These are phyloP conservation scores for Tadarida brasiliensis DNA, from an alignment of 2,797 vertebrate genomes.

Conservation along the genomic window DNA sequence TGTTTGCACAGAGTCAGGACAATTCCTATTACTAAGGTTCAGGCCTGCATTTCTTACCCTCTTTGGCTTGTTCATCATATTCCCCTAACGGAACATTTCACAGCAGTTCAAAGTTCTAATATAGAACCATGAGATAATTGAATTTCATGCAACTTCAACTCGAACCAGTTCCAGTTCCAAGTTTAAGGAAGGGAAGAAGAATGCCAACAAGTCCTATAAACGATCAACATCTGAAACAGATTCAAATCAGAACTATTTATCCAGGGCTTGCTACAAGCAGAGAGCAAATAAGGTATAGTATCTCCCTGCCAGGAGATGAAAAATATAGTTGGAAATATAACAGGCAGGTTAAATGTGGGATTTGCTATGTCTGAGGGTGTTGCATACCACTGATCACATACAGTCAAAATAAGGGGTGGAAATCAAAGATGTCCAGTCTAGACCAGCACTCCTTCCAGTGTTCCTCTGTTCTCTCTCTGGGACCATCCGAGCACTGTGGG, in stretches of 20 bases:
- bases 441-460: not conserved
- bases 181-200: conserved; percentile 62
- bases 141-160: conserved; percentile 67
- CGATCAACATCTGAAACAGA: conserved; percentile 74
- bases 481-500: not conserved
- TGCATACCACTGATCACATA: not conserved
- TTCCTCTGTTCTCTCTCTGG: not conserved
- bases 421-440: not conserved
- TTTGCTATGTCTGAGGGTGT: not conserved
- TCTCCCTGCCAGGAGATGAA: conserved; percentile 70
- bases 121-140: conserved; percentile 59
- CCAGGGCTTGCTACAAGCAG: conserved; percentile 61
- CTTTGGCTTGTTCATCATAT: not conserved
- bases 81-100: conserved; percentile 37
- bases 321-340: conserved; percentile 30
- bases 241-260: conserved; percentile 76
- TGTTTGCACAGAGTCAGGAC: not conserved
- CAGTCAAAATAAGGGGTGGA: not conserved
- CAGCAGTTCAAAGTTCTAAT: conserved; percentile 31
- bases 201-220: conserved; percentile 73
- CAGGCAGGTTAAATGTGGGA: conserved; percentile 62
- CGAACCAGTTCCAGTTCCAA: conserved; percentile 65
- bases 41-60: not conserved
- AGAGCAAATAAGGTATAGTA: conserved; percentile 60
- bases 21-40: not conserved